These are phyloP conservation scores for Orchestia grillus DNA, from an alignment of 1,140 invertebrate genomes.

Conservation along the genomic window DNA sequence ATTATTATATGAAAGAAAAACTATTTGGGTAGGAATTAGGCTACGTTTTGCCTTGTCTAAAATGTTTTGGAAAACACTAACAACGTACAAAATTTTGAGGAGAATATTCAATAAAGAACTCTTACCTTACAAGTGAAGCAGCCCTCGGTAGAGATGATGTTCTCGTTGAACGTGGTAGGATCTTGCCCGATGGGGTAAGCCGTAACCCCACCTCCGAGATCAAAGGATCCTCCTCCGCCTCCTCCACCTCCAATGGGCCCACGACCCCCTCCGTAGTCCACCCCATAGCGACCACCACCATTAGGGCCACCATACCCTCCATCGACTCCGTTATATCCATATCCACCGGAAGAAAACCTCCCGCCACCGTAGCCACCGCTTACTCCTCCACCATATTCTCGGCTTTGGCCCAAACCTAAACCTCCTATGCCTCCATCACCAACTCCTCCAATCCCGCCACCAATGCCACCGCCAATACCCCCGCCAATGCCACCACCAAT, in stretches of 20 bases:
- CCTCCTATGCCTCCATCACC: constrained; percentile 22
- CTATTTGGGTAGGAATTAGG: neutral
- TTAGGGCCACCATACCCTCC: constrained; percentile 56
- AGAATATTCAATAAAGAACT: neutral
- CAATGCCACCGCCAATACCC: constrained; percentile 31
- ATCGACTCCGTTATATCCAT: constrained; percentile 45
- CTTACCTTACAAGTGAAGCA: constrained; percentile 89
- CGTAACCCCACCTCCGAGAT: constrained; percentile 62
- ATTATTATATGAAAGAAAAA: neutral
- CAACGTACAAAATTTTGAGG: neutral
- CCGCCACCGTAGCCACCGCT: constrained; percentile 18
- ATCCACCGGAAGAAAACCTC: neutral
- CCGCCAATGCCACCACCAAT: constrained; percentile 57
- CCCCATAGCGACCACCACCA: constrained; percentile 53
- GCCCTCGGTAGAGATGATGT: constrained; percentile 88
- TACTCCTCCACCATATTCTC: constrained; percentile 46
- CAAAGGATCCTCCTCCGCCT: constrained; percentile 69
- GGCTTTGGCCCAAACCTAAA: constrained; percentile 1
- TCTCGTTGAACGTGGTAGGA: constrained; percentile 75
- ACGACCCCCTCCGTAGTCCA: constrained; percentile 57
- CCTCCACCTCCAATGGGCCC: constrained; percentile 50
- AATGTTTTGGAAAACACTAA: neutral
- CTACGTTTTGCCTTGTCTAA: neutral
- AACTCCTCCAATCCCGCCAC: constrained; percentile 58
- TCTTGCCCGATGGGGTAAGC: constrained; percentile 78